Evolutionary conservation across 1,140 invertebrate species (phyloP).

Genomic region (Notospermus geniculatus): DNA sequence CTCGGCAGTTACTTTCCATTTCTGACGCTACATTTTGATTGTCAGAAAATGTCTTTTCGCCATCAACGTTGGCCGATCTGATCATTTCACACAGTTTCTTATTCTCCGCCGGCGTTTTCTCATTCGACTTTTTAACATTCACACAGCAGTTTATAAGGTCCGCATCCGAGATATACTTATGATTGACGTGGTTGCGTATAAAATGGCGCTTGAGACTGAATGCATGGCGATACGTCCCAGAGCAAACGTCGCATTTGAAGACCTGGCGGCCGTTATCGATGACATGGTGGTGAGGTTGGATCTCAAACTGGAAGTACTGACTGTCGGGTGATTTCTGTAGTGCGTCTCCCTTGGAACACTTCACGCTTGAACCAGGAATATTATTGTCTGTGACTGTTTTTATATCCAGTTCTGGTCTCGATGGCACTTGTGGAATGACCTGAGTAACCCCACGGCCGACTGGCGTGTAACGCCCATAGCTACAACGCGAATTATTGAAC

Average conservation of each 20-base stretch:
- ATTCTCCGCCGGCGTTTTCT: too few relatives aligned
- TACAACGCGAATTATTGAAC: not conserved
- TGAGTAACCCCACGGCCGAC: not conserved
- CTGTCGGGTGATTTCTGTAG: conserved; percentile 16
- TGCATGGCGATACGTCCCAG: conserved; percentile 57
- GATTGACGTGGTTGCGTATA: conserved; percentile 60
- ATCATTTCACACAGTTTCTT: too few relatives aligned
- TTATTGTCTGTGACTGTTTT: too few relatives aligned
- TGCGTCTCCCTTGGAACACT: not conserved
- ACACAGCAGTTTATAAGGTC: conserved; percentile 56
- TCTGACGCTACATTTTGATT: too few relatives aligned
- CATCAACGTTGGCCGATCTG: too few relatives aligned
- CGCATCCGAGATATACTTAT: conserved; percentile 56
- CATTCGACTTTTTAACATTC: conserved; percentile 11
- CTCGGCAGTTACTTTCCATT: too few relatives aligned
- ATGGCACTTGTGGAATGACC: too few relatives aligned
- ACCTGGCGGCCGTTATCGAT: conserved; percentile 45
- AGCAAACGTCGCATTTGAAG: conserved; percentile 62
- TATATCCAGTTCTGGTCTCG: too few relatives aligned
- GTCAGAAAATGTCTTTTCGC: too few relatives aligned
- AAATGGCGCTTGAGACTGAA: conserved; percentile 63
- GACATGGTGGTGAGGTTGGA: conserved; percentile 24
- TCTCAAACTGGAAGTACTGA: conserved; percentile 39
- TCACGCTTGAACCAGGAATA: not conserved
- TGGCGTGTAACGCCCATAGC: conserved; percentile 1